These are phyloP conservation scores for Rutpela maculata DNA, from an alignment of 2,888 invertebrate species.

Conservation along the genomic window DNA sequence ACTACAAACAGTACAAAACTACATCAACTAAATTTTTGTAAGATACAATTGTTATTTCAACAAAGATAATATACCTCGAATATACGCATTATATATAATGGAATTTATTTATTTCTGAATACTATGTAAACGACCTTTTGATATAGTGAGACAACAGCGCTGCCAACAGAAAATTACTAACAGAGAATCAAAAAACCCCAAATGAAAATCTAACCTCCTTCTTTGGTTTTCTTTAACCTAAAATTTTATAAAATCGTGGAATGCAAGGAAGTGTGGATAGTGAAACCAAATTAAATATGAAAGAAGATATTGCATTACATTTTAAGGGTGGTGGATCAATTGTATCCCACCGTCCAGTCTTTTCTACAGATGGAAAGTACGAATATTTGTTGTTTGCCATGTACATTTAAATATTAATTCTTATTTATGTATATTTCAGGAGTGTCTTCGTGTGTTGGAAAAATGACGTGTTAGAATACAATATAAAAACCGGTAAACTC, in stretches of 20 bases:
- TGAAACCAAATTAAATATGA: conserved; percentile 20
- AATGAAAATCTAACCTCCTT: not conserved
- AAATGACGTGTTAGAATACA: conserved; percentile 79
- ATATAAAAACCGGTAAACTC: conserved; percentile 80
- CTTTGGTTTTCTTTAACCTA: not conserved
- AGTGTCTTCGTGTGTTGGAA: conserved; percentile 79
- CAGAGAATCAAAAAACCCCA: not conserved
- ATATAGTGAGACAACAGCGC: not conserved
- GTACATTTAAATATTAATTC: conserved; percentile 2
- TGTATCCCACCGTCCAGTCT: conserved; percentile 78
- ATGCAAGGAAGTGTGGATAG: not conserved
- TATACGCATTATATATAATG: no score
- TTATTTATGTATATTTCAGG: conserved; percentile 69
- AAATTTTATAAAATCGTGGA: not conserved
- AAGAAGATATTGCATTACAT: conserved; percentile 72
- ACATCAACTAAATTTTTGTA: no score
- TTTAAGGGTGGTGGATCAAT: conserved; percentile 81
- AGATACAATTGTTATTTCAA: no score
- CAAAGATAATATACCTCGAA: no score
- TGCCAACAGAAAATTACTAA: not conserved
- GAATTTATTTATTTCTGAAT: no score
- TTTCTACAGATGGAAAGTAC: conserved; percentile 80
- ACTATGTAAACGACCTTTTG: not conserved
- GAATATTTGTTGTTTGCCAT: conserved; percentile 61
- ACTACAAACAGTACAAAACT: no score